Evolutionary conservation across 64 coral and sea anemone species (phyloP).

Genomic region (Cladopsammia gracilis): DNA sequence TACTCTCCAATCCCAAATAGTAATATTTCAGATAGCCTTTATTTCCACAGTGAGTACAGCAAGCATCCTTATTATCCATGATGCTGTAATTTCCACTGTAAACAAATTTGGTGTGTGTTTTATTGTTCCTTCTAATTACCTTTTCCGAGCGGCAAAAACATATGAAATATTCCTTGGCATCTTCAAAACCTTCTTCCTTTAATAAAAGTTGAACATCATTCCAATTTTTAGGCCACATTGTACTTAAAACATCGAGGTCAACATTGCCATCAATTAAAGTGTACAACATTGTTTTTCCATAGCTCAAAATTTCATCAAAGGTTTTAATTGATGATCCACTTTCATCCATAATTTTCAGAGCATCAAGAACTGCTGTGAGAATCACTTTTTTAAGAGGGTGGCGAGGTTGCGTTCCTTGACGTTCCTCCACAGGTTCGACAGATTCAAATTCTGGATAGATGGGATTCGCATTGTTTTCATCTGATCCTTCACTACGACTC

Average conservation of each 20-base stretch:
- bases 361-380: conserved; percentile 36
- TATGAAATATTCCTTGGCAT: conserved; percentile 77
- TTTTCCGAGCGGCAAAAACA: conserved; percentile 68
- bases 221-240: conserved; percentile 82
- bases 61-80: conserved; percentile 68
- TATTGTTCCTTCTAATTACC: conserved; percentile 55
- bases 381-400: conserved; percentile 34
- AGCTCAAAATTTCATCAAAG: conserved; percentile 75
- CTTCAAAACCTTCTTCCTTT: conserved; percentile 77
- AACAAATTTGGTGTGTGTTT: conserved; percentile 56
- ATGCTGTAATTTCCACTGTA: conserved; percentile 83
- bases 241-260: conserved; percentile 57
- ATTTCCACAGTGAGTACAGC: conserved; percentile 72
- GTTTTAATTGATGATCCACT: conserved; percentile 64
- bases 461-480: neutral
- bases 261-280: conserved; percentile 38
- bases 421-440: neutral
- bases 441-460: neutral
- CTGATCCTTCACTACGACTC: conserved; percentile 11
- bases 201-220: conserved; percentile 71
- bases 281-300: conserved; percentile 70
- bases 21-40: conserved; percentile 74
- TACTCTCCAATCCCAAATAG: conserved; percentile 68
- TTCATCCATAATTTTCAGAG: conserved; percentile 63
- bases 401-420: conserved; percentile 6